phyloP scores from a whole-genome alignment of 1,140 invertebrate species.

The Drosophila setifemur region DNA sequence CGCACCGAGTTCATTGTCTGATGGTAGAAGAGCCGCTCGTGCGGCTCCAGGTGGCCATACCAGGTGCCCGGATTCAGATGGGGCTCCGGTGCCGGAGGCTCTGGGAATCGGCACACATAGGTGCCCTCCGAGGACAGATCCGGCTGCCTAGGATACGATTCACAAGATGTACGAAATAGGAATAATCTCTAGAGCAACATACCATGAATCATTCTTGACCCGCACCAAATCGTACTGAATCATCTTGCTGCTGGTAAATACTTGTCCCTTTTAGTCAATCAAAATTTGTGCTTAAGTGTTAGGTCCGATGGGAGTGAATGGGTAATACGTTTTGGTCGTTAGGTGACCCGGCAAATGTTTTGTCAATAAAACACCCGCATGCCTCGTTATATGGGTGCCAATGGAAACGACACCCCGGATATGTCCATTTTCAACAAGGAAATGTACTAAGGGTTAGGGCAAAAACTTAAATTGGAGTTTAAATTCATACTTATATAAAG shows the following conservation, averaged over 20 bases:
- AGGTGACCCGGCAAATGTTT: conserved; percentile 31
- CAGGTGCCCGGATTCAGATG: conserved; percentile 62
- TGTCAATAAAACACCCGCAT: conserved; percentile 53
- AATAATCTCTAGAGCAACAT: conserved; percentile 23
- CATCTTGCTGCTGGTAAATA: conserved; percentile 2
- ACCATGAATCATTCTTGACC: conserved; percentile 83
- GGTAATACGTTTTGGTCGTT: not conserved
- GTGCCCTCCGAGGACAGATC: conserved; percentile 84
- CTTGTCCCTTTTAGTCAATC: not conserved
- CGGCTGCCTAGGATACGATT: conserved; percentile 75
- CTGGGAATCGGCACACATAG: conserved; percentile 83
- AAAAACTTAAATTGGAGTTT: too few species aligned
- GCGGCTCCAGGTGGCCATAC: conserved; percentile 77
- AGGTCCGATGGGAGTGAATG: not conserved
- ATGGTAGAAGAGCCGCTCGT: conserved; percentile 85
- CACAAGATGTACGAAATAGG: not conserved
- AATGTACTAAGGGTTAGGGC: too few species aligned
- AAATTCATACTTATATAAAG: too few species aligned
- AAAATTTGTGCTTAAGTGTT: conserved; percentile 11
- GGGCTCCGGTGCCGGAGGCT: conserved; percentile 69
- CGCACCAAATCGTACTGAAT: conserved; percentile 34
- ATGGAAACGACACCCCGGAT: too few species aligned
- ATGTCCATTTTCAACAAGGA: too few species aligned
- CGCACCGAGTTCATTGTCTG: conserved; percentile 85
- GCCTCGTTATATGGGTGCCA: conserved; percentile 3